Conservation (phyloP, 2,113 vertebrate genomes). For the Saguinus imperator region DNA sequence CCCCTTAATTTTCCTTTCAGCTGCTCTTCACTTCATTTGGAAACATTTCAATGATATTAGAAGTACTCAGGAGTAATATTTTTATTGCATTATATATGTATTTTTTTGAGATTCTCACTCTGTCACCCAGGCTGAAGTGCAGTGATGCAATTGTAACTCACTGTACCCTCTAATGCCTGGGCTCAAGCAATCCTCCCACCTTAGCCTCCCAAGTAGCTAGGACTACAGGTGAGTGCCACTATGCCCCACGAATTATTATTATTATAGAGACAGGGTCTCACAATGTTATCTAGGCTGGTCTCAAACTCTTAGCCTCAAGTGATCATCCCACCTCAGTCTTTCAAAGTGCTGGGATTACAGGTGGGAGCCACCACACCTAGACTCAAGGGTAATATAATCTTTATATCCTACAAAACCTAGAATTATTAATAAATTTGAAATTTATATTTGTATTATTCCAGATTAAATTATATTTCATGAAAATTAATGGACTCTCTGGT, state of each 20-base stretch:
- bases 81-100: background rate
- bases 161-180: background rate
- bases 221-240: background rate
- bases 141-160: background rate
- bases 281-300: background rate
- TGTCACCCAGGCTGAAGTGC: background rate
- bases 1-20: background rate
- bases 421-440: background rate
- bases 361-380: no score
- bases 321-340: background rate
- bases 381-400: background rate
- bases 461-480: conserved; percentile 1
- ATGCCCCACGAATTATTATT: background rate
- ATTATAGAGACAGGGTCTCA: background rate
- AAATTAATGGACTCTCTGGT: background rate
- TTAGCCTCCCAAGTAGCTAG: background rate
- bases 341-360: background rate
- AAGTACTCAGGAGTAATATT: background rate
- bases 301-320: background rate
- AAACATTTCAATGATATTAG: background rate
- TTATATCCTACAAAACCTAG: background rate
- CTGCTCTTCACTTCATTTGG: background rate
- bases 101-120: background rate
- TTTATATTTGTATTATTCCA: background rate
- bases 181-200: background rate